Evolutionary conservation across 2,888 invertebrate species (phyloP), one percentile per base, ranked within the genome.

Genomic region (Idaea dimidiata): DNA sequence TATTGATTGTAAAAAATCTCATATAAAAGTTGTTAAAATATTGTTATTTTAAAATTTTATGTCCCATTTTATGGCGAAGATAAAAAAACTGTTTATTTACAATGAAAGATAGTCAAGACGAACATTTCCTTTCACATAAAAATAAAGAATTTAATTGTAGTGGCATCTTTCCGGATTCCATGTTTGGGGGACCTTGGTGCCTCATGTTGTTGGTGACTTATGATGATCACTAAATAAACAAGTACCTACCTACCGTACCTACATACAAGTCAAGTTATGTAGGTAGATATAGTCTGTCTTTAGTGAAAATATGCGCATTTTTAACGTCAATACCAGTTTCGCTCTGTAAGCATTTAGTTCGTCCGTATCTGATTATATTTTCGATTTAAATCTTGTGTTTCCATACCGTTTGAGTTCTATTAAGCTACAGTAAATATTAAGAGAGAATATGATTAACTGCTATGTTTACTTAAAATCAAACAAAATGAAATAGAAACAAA

Each of bases 101-200:
- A 43, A 43, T 14, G 14, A 10, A 43, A 43, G 7, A 43, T 43
- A 43, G 10, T 43, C 43, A 43, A 43, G 43, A 43, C 14, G 43
- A 43, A 0, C 43, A 43, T 43, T 43, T 43, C 43, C 43, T 43
- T 43, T 14, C 3, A 8, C 57, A 24, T 57, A 24, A 57, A 17
- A 18, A 17, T 16, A 16, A 57, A 57, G 6, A 57, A 18, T 57
- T 17, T 17, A 43, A 8, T 14, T 43, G 43, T 24, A 6, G 57
- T 17, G 18, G 57, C 18, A 58, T 61, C 54, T 61, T 61, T 61
- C 58, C 61, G 58, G 61, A 54, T 53, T 31, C 61, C 58, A 31
- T 54, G 54, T 54, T 54, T 58, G 61, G 58, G 17, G 32, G 61
- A 61, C 61, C 61, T 61, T 58, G 61, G 24, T 43, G 8, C 14